A percentile compares a stretch with the other conserved stretches of the same genome.
These are phyloP conservation scores for Heliconius hortense DNA, from an alignment of 2,888 invertebrate genomes.

Conservation along the genomic window DNA sequence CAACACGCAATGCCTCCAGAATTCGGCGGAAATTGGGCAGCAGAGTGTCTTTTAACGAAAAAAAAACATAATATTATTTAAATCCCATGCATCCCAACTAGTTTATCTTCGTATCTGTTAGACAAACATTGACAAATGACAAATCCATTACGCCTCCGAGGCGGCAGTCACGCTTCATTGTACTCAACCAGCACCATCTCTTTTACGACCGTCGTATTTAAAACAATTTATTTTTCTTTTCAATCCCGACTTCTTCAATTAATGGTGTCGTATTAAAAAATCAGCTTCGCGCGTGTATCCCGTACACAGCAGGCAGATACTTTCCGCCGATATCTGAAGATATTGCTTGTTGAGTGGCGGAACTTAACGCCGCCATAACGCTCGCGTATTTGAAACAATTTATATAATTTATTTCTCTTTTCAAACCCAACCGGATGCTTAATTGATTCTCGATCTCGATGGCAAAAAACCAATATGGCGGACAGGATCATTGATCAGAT, in stretches of 20 bases:
- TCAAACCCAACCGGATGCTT: conserved; percentile 62
- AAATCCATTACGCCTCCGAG: conserved; percentile 55
- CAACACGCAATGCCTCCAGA: too few relatives aligned
- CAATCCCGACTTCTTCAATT: conserved; percentile 49
- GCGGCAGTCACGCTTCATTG: conserved; percentile 54
- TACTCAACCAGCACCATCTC: conserved; percentile 52
- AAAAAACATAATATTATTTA: neutral
- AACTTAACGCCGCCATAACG: too few relatives aligned
- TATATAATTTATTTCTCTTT: conserved; percentile 53
- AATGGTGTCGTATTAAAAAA: too few relatives aligned
- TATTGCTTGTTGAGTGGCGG: too few relatives aligned
- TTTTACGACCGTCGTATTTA: conserved; percentile 57
- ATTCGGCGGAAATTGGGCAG: too few relatives aligned
- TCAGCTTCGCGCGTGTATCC: too few relatives aligned
- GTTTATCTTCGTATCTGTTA: conserved; percentile 42
- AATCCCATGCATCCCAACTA: conserved; percentile 25
- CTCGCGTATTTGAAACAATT: conserved; percentile 53
- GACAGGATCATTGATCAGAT: conserved; percentile 77
- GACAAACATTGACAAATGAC: conserved; percentile 56
- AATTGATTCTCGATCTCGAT: conserved; percentile 69
- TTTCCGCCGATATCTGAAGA: too few relatives aligned
- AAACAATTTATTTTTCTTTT: conserved; percentile 61
- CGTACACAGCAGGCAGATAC: too few relatives aligned
- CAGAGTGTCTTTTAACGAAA: too few relatives aligned
- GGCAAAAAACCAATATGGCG: conserved; percentile 60